A percentile compares a stretch with the other conserved stretches of the same genome.
These are phyloP conservation scores for Morelia viridis DNA, from an alignment of 2,797 vertebrate genomes.

Conservation along the genomic window DNA sequence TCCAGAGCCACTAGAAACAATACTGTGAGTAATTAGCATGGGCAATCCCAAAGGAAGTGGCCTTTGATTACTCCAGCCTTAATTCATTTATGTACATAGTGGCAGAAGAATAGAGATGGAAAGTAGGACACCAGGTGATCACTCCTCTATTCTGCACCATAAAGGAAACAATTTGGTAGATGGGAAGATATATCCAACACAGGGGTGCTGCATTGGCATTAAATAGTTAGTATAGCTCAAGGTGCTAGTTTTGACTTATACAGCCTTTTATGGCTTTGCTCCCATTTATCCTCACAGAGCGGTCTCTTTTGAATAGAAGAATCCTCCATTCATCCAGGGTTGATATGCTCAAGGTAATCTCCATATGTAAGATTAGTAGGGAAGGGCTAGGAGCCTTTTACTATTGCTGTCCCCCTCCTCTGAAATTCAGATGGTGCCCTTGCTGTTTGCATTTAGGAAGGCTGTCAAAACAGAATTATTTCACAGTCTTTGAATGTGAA, in stretches of 20 bases:
- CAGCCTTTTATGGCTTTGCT: neutral
- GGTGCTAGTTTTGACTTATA: neutral
- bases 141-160: neutral
- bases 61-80: neutral
- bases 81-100: neutral
- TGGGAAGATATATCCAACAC: neutral
- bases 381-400: neutral
- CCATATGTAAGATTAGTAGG: neutral
- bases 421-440: neutral
- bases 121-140: neutral
- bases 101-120: neutral
- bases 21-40: neutral
- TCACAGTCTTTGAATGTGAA: neutral
- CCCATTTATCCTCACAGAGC: neutral
- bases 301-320: neutral
- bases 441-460: neutral
- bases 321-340: neutral
- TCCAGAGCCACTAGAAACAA: neutral
- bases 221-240: neutral
- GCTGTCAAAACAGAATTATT: slow-evolving; percentile 2
- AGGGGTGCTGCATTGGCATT: neutral
- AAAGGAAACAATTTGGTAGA: neutral
- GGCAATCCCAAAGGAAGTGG: neutral
- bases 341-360: neutral
- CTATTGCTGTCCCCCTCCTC: neutral